A percentile compares a stretch with the other conserved stretches of the same genome.
Evolutionary conservation across 1,140 invertebrate genomes (phyloP).

Genomic region (Trichoplusia ni): DNA sequence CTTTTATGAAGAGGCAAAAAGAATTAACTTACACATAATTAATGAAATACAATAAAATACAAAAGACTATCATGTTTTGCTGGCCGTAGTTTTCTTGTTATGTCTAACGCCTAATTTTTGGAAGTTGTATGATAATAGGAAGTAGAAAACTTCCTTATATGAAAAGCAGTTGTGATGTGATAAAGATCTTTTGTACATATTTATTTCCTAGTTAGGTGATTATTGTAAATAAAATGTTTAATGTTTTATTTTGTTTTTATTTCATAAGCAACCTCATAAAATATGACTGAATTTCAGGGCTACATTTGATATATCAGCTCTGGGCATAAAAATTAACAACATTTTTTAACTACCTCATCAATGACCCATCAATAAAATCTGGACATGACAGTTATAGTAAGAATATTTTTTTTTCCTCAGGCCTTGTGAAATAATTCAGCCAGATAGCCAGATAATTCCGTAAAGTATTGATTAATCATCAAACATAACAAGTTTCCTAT

Average conservation of each 20-base stretch:
- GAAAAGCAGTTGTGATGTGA: conserved; percentile 37
- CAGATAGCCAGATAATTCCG: no score
- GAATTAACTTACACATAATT: no score
- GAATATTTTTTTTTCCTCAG: no score
- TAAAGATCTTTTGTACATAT: conserved; percentile 47
- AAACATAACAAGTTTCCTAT: background rate
- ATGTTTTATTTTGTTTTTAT: conserved; percentile 31
- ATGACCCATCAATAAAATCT: no score
- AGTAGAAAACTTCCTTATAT: background rate
- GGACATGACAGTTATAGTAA: no score
- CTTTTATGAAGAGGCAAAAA: no score
- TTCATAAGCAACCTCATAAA: background rate
- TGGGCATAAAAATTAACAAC: no score
- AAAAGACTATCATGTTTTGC: background rate
- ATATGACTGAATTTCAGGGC: no score
- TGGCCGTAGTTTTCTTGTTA: background rate
- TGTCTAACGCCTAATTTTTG: background rate
- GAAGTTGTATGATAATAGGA: background rate
- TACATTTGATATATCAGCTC: no score
- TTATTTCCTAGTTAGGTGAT: conserved; percentile 41
- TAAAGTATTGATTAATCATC: no score
- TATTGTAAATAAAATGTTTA: conserved; percentile 50
- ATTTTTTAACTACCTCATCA: no score
- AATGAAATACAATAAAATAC: background rate
- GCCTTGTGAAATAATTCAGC: no score